Evolutionary conservation across 1,140 invertebrate genomes (phyloP).

Genomic region (Saccostrea echinata): DNA sequence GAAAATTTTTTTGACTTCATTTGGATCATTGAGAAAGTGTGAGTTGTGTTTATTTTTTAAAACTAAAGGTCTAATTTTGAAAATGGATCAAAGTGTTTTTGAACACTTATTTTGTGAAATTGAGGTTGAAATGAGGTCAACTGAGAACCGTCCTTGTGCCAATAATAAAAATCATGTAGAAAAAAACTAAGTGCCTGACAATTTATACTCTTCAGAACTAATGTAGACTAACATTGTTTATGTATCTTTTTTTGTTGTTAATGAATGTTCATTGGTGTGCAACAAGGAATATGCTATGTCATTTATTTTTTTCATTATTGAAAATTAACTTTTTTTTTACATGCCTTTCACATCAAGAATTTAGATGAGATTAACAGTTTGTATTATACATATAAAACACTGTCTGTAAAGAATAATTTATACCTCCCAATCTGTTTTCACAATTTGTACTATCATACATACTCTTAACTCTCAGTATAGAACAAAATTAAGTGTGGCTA

Average conservation of each 20-base stretch:
- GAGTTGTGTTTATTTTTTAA: conserved; percentile 32
- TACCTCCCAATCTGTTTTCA: background rate
- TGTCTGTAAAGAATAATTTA: background rate
- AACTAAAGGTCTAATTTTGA: conserved; percentile 5
- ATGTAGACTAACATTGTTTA: conserved; percentile 35
- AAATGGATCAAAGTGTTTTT: background rate
- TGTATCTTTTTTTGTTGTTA: conserved; percentile 32
- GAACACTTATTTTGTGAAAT: background rate
- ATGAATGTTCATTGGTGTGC: conserved; percentile 38
- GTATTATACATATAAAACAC: conserved; percentile 12
- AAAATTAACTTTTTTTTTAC: background rate
- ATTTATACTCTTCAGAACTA: conserved; percentile 39
- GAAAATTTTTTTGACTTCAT: conserved; percentile 33
- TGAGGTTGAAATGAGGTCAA: conserved; percentile 38
- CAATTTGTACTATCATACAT: background rate
- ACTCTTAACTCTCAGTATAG: background rate
- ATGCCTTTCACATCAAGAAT: conserved; percentile 32
- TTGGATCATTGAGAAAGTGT: conserved; percentile 32
- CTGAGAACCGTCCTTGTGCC: conserved; percentile 29
- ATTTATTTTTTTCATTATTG: conserved; percentile 27
- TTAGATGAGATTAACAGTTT: conserved; percentile 37
- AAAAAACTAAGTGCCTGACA: conserved; percentile 35
- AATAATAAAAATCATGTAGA: conserved; percentile 36
- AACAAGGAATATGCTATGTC: conserved; percentile 29
- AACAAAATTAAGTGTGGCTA: background rate